Conservation (phyloP, 2,888 invertebrate genomes). For the Hydraecia micacea region DNA sequence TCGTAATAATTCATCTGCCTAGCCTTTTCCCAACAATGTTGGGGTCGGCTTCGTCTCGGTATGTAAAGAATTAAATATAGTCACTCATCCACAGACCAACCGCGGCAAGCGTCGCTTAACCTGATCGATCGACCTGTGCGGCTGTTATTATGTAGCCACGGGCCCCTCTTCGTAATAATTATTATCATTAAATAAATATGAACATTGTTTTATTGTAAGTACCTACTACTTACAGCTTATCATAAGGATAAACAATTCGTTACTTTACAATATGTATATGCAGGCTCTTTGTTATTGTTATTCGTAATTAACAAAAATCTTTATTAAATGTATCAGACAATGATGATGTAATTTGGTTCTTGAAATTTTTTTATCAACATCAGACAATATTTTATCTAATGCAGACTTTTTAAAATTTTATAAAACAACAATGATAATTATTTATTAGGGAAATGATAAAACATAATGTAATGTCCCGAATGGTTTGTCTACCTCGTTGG, state of each 20-base stretch:
- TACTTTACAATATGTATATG: neutral
- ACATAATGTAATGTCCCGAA: neutral
- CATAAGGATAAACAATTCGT: conserved; percentile 14
- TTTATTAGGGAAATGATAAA: too few relatives aligned
- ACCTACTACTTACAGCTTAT: neutral
- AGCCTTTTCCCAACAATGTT: too few relatives aligned
- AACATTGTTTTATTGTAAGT: neutral
- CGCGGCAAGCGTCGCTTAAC: neutral
- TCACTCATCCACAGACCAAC: neutral
- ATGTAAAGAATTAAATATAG: neutral
- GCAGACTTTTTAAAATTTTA: neutral
- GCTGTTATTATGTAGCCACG: neutral
- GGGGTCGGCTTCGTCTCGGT: neutral
- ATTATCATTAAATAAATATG: neutral
- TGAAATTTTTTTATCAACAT: neutral
- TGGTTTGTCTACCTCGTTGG: neutral
- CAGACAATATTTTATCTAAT: neutral
- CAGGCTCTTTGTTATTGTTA: neutral
- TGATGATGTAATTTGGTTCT: neutral
- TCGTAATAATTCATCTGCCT: neutral
- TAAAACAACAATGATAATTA: neutral
- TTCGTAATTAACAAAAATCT: neutral
- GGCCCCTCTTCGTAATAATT: neutral
- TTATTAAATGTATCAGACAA: conserved; percentile 1
- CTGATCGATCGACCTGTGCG: neutral